Evolutionary conservation across 2,888 invertebrate genomes (phyloP).

Genomic region (Sphaerophoria rueppellii): DNA sequence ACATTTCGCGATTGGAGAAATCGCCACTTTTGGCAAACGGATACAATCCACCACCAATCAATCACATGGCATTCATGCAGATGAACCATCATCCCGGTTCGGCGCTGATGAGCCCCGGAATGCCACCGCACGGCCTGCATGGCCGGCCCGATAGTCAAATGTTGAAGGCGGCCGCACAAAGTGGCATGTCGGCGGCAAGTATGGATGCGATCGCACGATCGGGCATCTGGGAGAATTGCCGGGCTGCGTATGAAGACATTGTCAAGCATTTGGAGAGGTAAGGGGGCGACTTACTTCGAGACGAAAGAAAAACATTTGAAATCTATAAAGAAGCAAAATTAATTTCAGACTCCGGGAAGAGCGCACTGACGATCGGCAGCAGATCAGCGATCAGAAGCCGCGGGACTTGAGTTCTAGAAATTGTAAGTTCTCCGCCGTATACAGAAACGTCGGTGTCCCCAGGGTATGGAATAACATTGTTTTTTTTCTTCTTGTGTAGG

Average conservation of each 20-base stretch:
- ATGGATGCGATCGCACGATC: conserved; percentile 96
- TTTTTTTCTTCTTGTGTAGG: conserved; percentile 76
- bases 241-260: conserved; percentile 97
- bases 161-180: conserved; percentile 89
- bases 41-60: conserved; percentile 96
- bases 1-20: conserved; percentile 94
- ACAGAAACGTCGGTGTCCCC: background rate
- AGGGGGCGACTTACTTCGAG: conserved; percentile 78
- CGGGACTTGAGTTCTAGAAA: conserved; percentile 94
- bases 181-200: conserved; percentile 87
- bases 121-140: conserved; percentile 91
- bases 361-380: conserved; percentile 92
- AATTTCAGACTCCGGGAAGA: conserved; percentile 90
- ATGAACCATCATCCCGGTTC: conserved; percentile 89
- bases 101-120: conserved; percentile 94
- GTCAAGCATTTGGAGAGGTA: conserved; percentile 97
- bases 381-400: conserved; percentile 92
- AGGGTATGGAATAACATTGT: conserved; percentile 2
- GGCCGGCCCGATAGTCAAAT: conserved; percentile 88
- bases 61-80: conserved; percentile 97
- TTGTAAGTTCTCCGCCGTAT: conserved; percentile 84
- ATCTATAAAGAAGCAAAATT: conserved; percentile 71
- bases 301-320: conserved; percentile 56
- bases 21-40: conserved; percentile 95
- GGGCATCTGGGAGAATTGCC: conserved; percentile 97